Evolutionary conservation across 2,113 vertebrate species (phyloP), one percentile per base, ranked within the genome.

Genomic region (Micronycteris hirsuta): DNA sequence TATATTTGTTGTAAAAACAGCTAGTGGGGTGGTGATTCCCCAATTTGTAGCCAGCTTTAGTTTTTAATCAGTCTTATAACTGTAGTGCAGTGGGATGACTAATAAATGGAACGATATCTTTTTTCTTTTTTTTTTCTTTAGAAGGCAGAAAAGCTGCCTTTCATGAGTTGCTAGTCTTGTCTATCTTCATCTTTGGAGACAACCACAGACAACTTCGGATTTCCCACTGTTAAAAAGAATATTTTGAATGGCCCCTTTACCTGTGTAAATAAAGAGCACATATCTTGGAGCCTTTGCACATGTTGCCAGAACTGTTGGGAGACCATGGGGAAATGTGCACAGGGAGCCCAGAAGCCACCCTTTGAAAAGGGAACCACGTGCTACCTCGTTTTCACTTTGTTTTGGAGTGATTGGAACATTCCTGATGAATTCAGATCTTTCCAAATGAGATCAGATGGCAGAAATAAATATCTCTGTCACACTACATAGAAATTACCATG

Each of bases 41-140:
- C 52, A 73, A 33, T 91, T 73, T 89, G 45, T 56, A 89, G 43
- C 38, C 65, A 73, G n/a, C 43, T 89, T 95, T 61, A 93, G 52
- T 91, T 43, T 81, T 93, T 94, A 88, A 49, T 81, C 58, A 90
- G 77, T 56, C 82, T 93, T 92, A 8, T 90, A 74, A 90, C 54
- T 77, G 15, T n/a, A 45, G 28, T 58, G 52, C 31, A 77, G 24
- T 73, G 24, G 54, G 24, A 49, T 54, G 43, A 36, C 65, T 94
- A 58, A 56, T 84, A 73, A 65, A 76, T 36, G 43, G 80, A 90
- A 91, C 81, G 85, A 38, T 4, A 14, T 58, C 65, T 36, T 33
- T 63, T 41, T 47, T 43, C 17, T 8, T 82, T 43, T 86, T 24
- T 26, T 73, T 41, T 36, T 16, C 73, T n/a, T 67, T 65, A 49